Percentiles rank a stretch among this genome's conserved stretches.
Conservation (phyloP, 2,888 invertebrate species). For the Lagria hirta region DNA sequence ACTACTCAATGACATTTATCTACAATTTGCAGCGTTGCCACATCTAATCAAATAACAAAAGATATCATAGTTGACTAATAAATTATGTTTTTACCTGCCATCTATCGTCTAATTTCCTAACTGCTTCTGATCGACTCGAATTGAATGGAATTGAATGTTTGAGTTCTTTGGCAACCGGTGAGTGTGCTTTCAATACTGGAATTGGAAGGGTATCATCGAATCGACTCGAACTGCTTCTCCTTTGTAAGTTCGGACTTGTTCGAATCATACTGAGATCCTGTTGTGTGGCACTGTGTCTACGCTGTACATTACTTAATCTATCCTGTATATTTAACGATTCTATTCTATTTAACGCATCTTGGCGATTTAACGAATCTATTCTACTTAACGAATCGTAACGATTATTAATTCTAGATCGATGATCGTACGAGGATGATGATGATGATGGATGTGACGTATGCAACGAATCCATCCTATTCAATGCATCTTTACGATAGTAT, state of each 20-base stretch:
- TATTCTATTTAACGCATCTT: slow-evolving; percentile 56
- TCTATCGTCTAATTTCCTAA: slow-evolving; percentile 54
- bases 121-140: slow-evolving; percentile 46
- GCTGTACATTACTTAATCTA: slow-evolving; percentile 51
- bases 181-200: slow-evolving; percentile 61
- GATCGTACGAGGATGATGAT: too few relatives aligned
- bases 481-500: slow-evolving; percentile 36
- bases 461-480: slow-evolving; percentile 41
- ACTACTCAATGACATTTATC: too few relatives aligned
- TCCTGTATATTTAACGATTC: slow-evolving; percentile 60
- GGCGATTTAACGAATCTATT: slow-evolving; percentile 56
- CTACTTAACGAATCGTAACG: slow-evolving; percentile 55
- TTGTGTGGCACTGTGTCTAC: slow-evolving; percentile 59
- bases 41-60: slow-evolving; percentile 7
- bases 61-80: slow-evolving; percentile 1
- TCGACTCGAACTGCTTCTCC: slow-evolving; percentile 59
- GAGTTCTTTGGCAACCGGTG: slow-evolving; percentile 53
- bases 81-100: too few relatives aligned
- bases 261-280: slow-evolving; percentile 59
- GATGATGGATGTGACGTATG: too few relatives aligned
- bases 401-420: slow-evolving; percentile 31
- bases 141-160: slow-evolving; percentile 51
- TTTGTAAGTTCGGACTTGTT: slow-evolving; percentile 56
- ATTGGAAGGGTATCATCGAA: slow-evolving; percentile 61
- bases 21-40: too few relatives aligned